Evolutionary conservation across 2,113 vertebrate species (phyloP).

Genomic region (Rhabdomys dilectus): DNA sequence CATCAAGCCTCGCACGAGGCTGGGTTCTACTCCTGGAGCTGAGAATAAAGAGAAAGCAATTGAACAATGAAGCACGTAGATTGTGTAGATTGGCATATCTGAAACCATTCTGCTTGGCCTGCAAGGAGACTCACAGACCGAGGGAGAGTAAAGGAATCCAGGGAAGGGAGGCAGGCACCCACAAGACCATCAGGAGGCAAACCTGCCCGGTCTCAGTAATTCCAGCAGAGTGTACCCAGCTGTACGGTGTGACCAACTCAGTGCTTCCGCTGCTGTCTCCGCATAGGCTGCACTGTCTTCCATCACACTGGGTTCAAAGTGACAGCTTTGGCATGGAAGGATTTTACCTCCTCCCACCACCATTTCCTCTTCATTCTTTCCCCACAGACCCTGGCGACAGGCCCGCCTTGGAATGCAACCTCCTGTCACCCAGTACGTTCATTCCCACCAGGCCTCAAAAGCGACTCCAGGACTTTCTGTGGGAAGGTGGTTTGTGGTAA

Average conservation of each 20-base stretch:
- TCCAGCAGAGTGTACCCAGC: not conserved
- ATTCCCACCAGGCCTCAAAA: constrained; percentile 60
- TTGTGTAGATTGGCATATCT: not conserved
- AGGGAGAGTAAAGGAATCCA: not conserved
- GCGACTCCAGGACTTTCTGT: constrained; percentile 50
- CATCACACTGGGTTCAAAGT: not conserved
- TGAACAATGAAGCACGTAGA: not conserved
- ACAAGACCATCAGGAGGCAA: not conserved
- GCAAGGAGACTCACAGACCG: not conserved
- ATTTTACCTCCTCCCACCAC: not conserved
- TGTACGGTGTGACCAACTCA: not conserved
- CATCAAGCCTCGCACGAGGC: not conserved
- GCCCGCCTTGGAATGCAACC: constrained; percentile 15
- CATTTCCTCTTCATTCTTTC: constrained; percentile 25
- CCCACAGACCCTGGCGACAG: not conserved
- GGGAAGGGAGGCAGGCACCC: not conserved
- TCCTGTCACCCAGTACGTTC: constrained; percentile 40
- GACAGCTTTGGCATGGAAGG: not conserved
- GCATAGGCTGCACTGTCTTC: not conserved
- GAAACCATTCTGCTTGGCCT: not conserved
- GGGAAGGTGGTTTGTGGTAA: constrained; percentile 73
- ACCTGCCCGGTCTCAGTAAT: not conserved
- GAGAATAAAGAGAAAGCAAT: not conserved
- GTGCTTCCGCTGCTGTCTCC: not conserved
- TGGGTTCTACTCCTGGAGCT: not conserved